Percentiles rank a stretch among this genome's conserved stretches.
Evolutionary conservation across 92 coral and sea anemone species (phyloP).

Genomic region (Blastomussa wellsi): DNA sequence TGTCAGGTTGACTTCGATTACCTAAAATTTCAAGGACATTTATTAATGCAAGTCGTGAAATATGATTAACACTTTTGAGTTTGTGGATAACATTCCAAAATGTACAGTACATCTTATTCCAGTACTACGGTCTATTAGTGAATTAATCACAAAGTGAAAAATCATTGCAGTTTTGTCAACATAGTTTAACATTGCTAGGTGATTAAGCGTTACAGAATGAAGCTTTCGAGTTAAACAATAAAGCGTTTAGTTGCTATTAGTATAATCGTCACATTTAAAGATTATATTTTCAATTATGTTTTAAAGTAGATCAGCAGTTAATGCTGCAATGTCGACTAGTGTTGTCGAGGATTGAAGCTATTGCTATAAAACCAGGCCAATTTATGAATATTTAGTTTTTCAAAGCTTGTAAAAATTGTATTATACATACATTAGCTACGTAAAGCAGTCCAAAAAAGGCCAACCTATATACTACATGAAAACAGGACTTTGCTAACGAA

Average conservation of each 20-base stretch:
- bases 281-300: too few relatives aligned
- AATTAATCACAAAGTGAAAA: neutral
- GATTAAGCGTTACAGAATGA: neutral
- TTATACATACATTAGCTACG: neutral
- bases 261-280: too few relatives aligned
- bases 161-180: neutral
- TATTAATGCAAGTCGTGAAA: neutral
- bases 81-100: too few relatives aligned
- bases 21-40: conserved; percentile 19
- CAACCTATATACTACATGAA: too few relatives aligned
- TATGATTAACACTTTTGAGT: neutral
- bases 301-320: too few relatives aligned
- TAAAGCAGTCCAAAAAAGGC: neutral
- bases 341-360: too few relatives aligned
- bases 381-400: too few relatives aligned
- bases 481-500: neutral
- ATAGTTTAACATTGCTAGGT: neutral
- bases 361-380: too few relatives aligned
- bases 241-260: neutral
- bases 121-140: neutral
- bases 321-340: too few relatives aligned
- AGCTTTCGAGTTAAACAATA: neutral
- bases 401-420: neutral
- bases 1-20: conserved; percentile 71
- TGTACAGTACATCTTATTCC: neutral